Evolutionary conservation across 1,140 invertebrate genomes (phyloP), one percentile per base, ranked within the genome.

Genomic region (Penaeus vannamei): DNA sequence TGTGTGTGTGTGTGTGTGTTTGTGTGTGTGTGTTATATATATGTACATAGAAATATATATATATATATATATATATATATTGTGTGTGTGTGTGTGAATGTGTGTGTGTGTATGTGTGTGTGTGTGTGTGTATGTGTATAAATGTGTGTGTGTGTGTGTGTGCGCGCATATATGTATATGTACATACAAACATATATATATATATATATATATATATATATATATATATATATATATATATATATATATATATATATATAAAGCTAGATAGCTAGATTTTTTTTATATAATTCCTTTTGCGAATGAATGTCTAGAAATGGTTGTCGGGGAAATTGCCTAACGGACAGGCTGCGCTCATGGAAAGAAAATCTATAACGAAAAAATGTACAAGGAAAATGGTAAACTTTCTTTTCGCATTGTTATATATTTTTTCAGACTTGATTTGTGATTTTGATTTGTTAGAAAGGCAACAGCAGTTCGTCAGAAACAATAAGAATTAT

Each of bases 161-260:
- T 22, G 12, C 19, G 17, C 19, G 29, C 19, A 22, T 69, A 22
- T 69, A 22, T 69, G 7, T 69, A 22, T 69, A 22, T 69, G 12
- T 69, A 22, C 12, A 22, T 69, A 22, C 19, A 22, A 8, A 22
- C 19, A 19, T 69, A 22, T 69, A 69, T 69, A 69, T 69, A 69
- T 69, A 69, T 69, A 69, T 69, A 69, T 69, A 69, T 69, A 69
- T 69, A 69, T 69, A 69, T 69, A 69, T 69, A 69, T 69, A 69
- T 69, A 69, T 69, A 69, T 69, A 26, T 66, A 26, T 66, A 26
- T 66, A 26, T 66, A 26, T 66, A 26, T 66, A 26, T 36, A 36
- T 66, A 66, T 66, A 66, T 66, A 66, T 66, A 66, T 66, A 7
- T 66, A 66, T 66, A 66, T 66, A 66, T 66, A 66, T 66, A 66